Evolutionary conservation across 2,113 vertebrate genomes (phyloP).

Genomic region (Microtus richardsoni): DNA sequence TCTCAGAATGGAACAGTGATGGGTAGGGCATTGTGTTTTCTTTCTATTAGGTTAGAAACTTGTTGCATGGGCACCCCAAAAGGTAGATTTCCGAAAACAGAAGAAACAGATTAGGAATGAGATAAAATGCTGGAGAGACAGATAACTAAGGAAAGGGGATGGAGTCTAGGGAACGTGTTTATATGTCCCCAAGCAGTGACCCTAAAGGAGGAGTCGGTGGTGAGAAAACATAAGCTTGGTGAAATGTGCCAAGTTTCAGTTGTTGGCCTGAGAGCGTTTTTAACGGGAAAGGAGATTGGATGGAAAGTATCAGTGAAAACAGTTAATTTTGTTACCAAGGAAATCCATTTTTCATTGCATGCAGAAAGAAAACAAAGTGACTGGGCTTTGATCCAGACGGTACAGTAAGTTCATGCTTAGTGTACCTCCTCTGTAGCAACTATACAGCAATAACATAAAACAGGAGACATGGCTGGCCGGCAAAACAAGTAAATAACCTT

Average conservation of each 20-base stretch:
- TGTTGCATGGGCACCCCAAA: background rate
- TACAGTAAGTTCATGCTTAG: background rate
- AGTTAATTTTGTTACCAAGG: background rate
- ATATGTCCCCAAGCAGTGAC: background rate
- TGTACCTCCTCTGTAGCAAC: background rate
- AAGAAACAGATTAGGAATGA: background rate
- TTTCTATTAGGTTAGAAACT: background rate
- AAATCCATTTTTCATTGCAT: background rate
- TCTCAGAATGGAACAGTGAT: background rate
- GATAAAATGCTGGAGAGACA: background rate
- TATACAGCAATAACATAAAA: background rate
- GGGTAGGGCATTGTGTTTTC: background rate
- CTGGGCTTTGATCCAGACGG: background rate
- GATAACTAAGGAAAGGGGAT: background rate
- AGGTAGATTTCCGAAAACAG: background rate
- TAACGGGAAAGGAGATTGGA: background rate
- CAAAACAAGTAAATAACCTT: background rate
- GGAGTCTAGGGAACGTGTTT: background rate
- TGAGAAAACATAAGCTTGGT: background rate
- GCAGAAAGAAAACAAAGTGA: conserved; percentile 38
- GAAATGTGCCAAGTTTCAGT: background rate
- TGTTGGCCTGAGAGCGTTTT: background rate
- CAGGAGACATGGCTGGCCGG: background rate
- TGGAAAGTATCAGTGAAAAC: background rate
- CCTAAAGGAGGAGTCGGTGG: no score